These are phyloP conservation scores for Nicator chloris DNA, from an alignment of 2,113 vertebrate genomes.

Conservation along the genomic window DNA sequence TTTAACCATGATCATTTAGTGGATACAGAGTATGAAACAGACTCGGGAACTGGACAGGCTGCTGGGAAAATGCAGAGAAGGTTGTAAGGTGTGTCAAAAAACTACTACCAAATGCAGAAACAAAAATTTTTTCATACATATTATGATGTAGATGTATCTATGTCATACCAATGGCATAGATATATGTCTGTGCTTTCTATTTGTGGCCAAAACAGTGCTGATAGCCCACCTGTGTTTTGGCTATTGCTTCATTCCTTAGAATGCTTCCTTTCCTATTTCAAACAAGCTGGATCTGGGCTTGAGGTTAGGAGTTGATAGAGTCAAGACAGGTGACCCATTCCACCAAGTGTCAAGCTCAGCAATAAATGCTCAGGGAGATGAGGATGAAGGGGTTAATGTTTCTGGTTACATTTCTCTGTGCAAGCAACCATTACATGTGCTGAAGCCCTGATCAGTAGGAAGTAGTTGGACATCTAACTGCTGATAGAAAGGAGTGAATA, in stretches of 20 bases:
- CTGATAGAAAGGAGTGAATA: background rate
- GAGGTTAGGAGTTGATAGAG: background rate
- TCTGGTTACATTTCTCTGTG: background rate
- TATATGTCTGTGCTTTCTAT: background rate
- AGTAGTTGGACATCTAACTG: background rate
- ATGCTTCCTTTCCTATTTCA: background rate
- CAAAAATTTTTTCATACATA: background rate
- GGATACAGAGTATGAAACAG: background rate
- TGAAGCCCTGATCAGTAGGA: background rate
- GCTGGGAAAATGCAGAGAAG: background rate
- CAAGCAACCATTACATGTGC: background rate
- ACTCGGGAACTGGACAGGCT: background rate
- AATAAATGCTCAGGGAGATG: background rate
- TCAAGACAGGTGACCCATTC: background rate
- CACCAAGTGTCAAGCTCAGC: background rate
- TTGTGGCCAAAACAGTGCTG: background rate
- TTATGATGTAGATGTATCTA: no score
- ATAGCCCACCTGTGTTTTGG: background rate
- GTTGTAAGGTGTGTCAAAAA: background rate
- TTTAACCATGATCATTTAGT: background rate
- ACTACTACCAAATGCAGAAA: background rate
- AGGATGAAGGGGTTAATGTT: background rate
- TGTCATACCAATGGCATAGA: background rate
- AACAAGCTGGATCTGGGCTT: background rate
- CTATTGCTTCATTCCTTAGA: background rate